phyloP scores from a whole-genome alignment of 2,888 invertebrate genomes.

The Oligia latruncula region DNA sequence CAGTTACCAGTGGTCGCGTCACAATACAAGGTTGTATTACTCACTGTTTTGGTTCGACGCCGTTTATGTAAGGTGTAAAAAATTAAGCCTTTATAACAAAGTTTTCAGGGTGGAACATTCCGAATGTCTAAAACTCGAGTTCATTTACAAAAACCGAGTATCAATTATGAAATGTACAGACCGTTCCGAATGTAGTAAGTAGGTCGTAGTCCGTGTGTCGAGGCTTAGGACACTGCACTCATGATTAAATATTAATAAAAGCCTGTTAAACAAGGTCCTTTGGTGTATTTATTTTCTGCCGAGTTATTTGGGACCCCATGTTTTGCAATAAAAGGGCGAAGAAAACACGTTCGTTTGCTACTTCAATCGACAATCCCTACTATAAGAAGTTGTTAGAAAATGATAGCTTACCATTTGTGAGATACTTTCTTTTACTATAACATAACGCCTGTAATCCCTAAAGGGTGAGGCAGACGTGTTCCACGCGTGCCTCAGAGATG shows the following conservation, averaged over 20 bases:
- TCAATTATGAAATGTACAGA: neutral
- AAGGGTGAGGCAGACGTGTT: neutral
- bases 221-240: neutral
- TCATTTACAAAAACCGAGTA: neutral
- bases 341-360: neutral
- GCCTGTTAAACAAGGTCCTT: too few relatives aligned
- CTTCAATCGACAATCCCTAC: neutral
- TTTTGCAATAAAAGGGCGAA: too few relatives aligned
- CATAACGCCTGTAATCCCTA: neutral
- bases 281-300: neutral
- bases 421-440: neutral
- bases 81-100: constrained; percentile 42
- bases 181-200: neutral
- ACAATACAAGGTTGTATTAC: constrained; percentile 83
- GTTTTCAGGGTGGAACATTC: constrained; percentile 24
- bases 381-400: neutral
- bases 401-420: neutral
- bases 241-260: neutral
- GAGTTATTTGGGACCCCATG: neutral
- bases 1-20: constrained; percentile 67
- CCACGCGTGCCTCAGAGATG: too few relatives aligned
- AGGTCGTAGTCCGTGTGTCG: neutral
- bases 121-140: constrained; percentile 4
- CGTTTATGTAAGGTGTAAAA: constrained; percentile 60
- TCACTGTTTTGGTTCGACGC: constrained; percentile 75